Evolutionary conservation across 2,888 invertebrate genomes (phyloP), one percentile per base, ranked within the genome.

Genomic region (Sacculina carcini): DNA sequence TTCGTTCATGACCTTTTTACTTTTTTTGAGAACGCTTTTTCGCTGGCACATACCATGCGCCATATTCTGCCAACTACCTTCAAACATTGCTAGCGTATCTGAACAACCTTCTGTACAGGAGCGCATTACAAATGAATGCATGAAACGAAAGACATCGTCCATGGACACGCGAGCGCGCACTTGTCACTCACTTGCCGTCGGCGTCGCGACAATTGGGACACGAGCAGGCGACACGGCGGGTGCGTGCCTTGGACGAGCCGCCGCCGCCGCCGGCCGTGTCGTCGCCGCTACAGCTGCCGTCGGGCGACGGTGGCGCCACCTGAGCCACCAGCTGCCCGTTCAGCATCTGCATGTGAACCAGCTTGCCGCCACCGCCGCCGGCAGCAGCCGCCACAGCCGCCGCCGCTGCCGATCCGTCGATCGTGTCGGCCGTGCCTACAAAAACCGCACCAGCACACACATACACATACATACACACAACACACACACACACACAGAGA

Each of bases 181-280:
- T 9, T 38, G 26, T 19, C 53, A 21, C 34, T 56, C 56, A 23
- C 54, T 54, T 54, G 6, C 54, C 48, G 61, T 83, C 83, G 5
- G 79, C 84, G 62, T 86, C 87, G 48, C 80, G 78, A 64, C 96
- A 96, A 66, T 96, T 94, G 0, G 94, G 96, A 65, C 94, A 96
- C 0, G 90, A 90, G 66, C 96, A 96, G 1, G 94, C 94, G 9
- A 94, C 87, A 39, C 96, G 70, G 59, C 87, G 76, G 56, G 84
- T 71, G 55, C 79, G 69, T 28, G 73, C 69, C 58, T 71, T 71
- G 52, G 66, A 50, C 4, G 50, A 32, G 9, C 55, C 56, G n/a
- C n/a, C n/a, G n/a, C n/a, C n/a, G n/a, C n/a, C n/a, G n/a, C 44
- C 40, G 34, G 4, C 2, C 14, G 23, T 28, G 28, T 44, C 44